These are phyloP conservation scores for Scolopax bukidnonensis DNA, from an alignment of 2,797 vertebrate genomes.

Conservation along the genomic window DNA sequence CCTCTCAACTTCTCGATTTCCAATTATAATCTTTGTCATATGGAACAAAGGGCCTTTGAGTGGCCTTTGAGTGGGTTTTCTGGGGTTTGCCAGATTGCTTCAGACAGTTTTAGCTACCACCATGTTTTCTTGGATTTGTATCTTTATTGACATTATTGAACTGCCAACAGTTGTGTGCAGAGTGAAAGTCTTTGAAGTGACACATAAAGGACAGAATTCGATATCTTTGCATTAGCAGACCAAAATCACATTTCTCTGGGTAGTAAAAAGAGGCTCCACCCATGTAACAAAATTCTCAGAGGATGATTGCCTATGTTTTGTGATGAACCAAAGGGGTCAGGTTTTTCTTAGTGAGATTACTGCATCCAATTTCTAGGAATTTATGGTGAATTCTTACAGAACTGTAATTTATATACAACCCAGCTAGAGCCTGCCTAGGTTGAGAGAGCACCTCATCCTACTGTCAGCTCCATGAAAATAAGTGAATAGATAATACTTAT, in stretches of 20 bases:
- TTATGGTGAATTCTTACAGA: not conserved
- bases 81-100: not conserved
- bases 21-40: not conserved
- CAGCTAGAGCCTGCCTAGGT: not conserved
- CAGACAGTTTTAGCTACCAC: not conserved
- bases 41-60: not conserved
- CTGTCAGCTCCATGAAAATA: not conserved
- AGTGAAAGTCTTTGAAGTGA: not conserved
- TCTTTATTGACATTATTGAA: not conserved
- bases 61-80: not conserved
- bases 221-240: not conserved
- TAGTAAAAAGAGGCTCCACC: not conserved
- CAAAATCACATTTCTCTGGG: not conserved
- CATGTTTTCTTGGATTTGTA: not conserved
- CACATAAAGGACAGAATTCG: not conserved
- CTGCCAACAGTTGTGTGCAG: not conserved
- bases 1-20: not conserved
- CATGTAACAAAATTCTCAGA: not conserved
- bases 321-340: not conserved
- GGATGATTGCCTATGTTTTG: not conserved
- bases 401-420: not conserved
- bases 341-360: not conserved
- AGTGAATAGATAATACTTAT: not conserved
- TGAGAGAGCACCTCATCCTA: not conserved
- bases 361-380: not conserved